Evolutionary conservation across 1,140 invertebrate genomes (phyloP), one percentile per base, ranked within the genome.

Genomic region (Harpegnathos saltator): DNA sequence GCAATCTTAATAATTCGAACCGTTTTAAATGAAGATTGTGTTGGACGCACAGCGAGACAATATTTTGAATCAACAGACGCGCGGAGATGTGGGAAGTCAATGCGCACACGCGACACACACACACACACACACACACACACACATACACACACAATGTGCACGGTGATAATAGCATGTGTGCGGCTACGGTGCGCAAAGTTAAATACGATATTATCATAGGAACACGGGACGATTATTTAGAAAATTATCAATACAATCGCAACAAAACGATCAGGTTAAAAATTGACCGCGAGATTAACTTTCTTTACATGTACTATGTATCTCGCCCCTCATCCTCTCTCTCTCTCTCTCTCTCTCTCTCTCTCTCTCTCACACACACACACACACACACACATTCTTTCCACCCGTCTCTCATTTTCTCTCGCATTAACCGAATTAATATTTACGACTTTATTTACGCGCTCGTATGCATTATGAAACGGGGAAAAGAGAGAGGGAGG

Each of bases 1-100:
- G 61, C 72, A 78, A 83, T 78, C 72, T 75, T 75, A 77, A 83
- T 83, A 75, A 77, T 83, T 77, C 62, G 48, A 48, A 83, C 74
- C 62, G 73, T 65, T n/a, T n/a, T 83, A 77, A 83, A 83, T 68
- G 72, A 75, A 66, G 72, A 78, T 83, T 83, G 59, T 63, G 59
- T 63, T 56, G 52, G 66, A 59, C 29, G 59, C 61, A 78, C 59
- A 82, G 69, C 59, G 78, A n/a, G n/a, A 82, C 78, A 82, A 82
- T 82, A 82, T 74, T 82, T 82, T 82, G 78, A 72, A 74, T 63
- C 78, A 82, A 72, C 68, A 72, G 58, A 74, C 24, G 71, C 44
- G 33, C 50, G 71, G 29, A 74, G 61, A 44, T 82, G 69, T 29
- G 48, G 74, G 61, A 62, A 74, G 78, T 72, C 68, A 69, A 38